A percentile compares a stretch with the other conserved stretches of the same genome.
Conservation (phyloP, 2,888 invertebrate genomes). For the Cetonia aurata region DNA sequence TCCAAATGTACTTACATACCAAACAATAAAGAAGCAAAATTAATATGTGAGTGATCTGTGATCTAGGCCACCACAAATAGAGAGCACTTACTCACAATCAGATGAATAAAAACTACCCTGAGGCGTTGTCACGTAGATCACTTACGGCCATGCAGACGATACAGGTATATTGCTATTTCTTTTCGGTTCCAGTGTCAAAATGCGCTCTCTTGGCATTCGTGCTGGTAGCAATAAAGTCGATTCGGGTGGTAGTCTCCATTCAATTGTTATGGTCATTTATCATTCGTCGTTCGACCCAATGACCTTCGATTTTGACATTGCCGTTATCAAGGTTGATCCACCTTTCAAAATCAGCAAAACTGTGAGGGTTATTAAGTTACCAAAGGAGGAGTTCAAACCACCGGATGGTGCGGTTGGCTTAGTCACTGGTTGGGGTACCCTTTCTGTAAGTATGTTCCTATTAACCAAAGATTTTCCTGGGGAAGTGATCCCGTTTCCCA, state of each 20-base stretch:
- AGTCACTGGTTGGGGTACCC: constrained; percentile 38
- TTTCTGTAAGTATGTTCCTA: constrained; percentile 41
- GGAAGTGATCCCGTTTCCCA: background rate
- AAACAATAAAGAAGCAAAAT: too few species aligned
- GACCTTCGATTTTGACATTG: background rate
- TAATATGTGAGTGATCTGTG: too few species aligned
- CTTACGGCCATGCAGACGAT: too few species aligned
- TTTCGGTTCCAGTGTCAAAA: background rate
- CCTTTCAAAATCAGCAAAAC: too few species aligned
- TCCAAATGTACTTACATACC: too few species aligned
- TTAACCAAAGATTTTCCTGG: background rate
- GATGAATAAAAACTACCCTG: too few species aligned
- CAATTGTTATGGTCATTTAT: background rate
- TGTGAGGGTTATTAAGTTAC: background rate
- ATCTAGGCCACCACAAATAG: too few species aligned
- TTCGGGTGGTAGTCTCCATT: constrained; percentile 38
- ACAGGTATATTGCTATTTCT: background rate
- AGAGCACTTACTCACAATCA: too few species aligned
- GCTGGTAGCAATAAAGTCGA: constrained; percentile 25
- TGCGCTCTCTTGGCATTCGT: background rate
- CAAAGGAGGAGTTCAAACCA: background rate
- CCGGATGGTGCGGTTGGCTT: background rate
- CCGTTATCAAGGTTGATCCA: background rate
- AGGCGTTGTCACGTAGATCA: too few species aligned
- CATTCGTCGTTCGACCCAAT: constrained; percentile 17